Conservation (phyloP, 2,888 invertebrate species). For the Coenonympha arcania region DNA sequence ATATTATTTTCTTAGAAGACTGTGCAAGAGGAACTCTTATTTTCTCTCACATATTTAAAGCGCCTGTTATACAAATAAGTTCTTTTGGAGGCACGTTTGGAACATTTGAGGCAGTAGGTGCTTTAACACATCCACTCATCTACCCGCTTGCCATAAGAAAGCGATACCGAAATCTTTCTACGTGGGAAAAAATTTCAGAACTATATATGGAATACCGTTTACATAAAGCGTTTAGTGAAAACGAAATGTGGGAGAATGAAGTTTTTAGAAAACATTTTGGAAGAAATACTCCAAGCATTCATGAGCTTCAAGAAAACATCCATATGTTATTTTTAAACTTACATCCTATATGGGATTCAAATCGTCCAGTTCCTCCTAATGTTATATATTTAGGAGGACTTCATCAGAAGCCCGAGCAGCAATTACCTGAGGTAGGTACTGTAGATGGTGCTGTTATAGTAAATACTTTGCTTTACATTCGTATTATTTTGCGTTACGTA, state of each 20-base stretch:
- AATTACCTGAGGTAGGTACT: constrained; percentile 43
- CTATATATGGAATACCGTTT: constrained; percentile 27
- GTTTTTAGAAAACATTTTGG: constrained; percentile 23
- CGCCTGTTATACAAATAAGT: constrained; percentile 40
- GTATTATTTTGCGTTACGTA: too few species aligned
- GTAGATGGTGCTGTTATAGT: too few species aligned
- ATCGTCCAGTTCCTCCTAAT: constrained; percentile 49
- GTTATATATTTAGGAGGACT: constrained; percentile 55
- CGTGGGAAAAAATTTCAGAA: constrained; percentile 37
- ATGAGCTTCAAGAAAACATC: constrained; percentile 37
- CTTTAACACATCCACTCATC: constrained; percentile 36
- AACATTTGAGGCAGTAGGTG: constrained; percentile 33
- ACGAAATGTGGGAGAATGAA: constrained; percentile 18
- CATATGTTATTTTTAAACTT: constrained; percentile 49
- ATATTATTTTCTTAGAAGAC: too few species aligned
- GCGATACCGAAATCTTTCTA: constrained; percentile 34
- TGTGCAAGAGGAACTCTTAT: too few species aligned
- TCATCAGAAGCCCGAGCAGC: constrained; percentile 44
- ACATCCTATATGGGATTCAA: constrained; percentile 45
- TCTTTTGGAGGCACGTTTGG: constrained; percentile 33
- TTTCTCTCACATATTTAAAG: constrained; percentile 37
- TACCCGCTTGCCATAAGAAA: constrained; percentile 32
- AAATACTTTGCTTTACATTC: too few species aligned
- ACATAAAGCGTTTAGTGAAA: not conserved
- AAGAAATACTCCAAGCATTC: constrained; percentile 21